These are phyloP conservation scores for Alcis repandata DNA, from an alignment of 2,888 invertebrate genomes.

Conservation along the genomic window DNA sequence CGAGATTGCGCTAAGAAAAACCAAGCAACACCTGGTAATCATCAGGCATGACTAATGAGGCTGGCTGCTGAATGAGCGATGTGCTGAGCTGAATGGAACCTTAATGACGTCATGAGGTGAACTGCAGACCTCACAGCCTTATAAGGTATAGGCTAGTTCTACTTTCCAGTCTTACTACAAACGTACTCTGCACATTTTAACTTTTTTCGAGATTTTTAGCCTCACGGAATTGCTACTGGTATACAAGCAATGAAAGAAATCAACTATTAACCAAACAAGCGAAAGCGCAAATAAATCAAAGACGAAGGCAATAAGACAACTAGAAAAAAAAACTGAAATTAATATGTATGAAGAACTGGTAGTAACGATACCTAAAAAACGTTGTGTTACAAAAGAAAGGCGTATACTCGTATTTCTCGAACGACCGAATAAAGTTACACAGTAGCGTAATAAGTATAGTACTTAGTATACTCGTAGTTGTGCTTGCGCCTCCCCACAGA, in stretches of 20 bases:
- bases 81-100: slow-evolving; percentile 50
- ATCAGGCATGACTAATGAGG: slow-evolving; percentile 44
- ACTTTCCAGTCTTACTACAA: slow-evolving; percentile 6
- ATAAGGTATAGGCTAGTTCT: slow-evolving; percentile 43
- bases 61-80: slow-evolving; percentile 45
- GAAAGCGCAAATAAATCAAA: too few relatives aligned
- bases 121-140: slow-evolving; percentile 36
- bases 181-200: neutral
- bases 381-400: neutral
- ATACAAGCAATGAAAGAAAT: too few relatives aligned
- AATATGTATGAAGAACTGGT: neutral
- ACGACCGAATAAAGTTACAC: slow-evolving; percentile 6
- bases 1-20: slow-evolving; percentile 40
- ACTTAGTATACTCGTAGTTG: neutral
- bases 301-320: neutral
- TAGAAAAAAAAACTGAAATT: neutral
- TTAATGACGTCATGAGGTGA: slow-evolving; percentile 44
- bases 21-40: slow-evolving; percentile 39
- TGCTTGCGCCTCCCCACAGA: slow-evolving; percentile 52
- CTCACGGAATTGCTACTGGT: too few relatives aligned
- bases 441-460: slow-evolving; percentile 31
- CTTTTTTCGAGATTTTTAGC: neutral
- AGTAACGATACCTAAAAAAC: neutral
- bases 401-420: neutral
- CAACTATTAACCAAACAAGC: too few relatives aligned